Percentiles rank a stretch among this genome's conserved stretches.
Conservation (phyloP, 2,113 vertebrate species). For the Xerus inauris region DNA sequence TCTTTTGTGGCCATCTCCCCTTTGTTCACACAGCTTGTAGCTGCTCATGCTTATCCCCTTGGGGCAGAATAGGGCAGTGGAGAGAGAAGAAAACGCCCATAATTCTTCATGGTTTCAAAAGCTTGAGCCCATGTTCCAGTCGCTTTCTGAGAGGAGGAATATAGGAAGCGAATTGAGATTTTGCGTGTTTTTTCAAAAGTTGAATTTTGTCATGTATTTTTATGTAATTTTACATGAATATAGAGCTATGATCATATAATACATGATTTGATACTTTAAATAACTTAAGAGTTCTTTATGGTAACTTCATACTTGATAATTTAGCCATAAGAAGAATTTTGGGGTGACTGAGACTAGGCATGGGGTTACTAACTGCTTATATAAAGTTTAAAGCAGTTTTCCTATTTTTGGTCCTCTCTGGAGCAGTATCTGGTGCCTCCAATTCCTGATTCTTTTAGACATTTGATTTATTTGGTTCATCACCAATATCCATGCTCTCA, state of each 20-base stretch:
- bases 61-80: neutral
- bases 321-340: neutral
- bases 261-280: neutral
- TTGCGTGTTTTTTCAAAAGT: neutral
- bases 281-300: neutral
- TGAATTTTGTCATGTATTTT: neutral
- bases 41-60: neutral
- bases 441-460: neutral
- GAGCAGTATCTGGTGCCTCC: neutral
- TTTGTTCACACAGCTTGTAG: neutral
- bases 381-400: neutral
- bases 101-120: neutral
- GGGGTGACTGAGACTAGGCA: neutral
- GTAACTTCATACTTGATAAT: neutral
- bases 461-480: neutral
- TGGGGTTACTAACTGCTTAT: neutral
- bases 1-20: neutral
- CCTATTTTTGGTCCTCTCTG: neutral
- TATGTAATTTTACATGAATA: neutral
- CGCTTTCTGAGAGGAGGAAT: neutral
- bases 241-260: neutral
- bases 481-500: neutral
- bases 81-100: neutral
- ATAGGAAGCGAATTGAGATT: neutral
- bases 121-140: neutral